Evolutionary conservation across 1,140 invertebrate species (phyloP).

Genomic region (Zaprionus davidi): DNA sequence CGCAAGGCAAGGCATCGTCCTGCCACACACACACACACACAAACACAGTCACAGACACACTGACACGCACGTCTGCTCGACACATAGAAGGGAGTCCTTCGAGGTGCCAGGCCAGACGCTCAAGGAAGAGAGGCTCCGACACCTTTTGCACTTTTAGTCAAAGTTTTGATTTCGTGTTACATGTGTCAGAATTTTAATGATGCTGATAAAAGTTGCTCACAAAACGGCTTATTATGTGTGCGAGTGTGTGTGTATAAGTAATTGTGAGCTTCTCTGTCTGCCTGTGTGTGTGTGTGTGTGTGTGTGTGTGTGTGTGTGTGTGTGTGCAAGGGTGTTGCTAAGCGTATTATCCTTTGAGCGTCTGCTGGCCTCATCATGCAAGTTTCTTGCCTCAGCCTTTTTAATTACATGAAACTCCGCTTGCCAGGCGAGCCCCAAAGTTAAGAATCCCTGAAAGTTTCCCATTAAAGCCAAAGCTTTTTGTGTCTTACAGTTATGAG

Average conservation of each 20-base stretch:
- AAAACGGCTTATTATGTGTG: conserved; percentile 78
- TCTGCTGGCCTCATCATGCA: conserved; percentile 39
- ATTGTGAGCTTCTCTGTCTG: neutral
- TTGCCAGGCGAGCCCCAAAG: conserved; percentile 28
- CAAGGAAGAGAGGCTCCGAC: conserved; percentile 46
- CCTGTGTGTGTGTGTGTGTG: conserved; percentile 25
- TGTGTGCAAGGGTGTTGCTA: conserved; percentile 27
- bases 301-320: conserved; percentile 29
- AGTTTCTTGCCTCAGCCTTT: conserved; percentile 41
- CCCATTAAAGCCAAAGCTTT: conserved; percentile 7
- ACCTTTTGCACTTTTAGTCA: conserved; percentile 81
- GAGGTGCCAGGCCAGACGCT: conserved; percentile 8
- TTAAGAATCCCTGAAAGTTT: conserved; percentile 7
- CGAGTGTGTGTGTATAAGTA: conserved; percentile 34
- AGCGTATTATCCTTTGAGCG: conserved; percentile 73
- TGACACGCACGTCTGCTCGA: conserved; percentile 14
- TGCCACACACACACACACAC: conserved; percentile 28
- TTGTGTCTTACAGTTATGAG: neutral
- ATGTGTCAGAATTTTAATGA: conserved; percentile 83
- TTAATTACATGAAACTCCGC: conserved; percentile 56
- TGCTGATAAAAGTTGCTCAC: conserved; percentile 78
- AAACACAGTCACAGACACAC: neutral
- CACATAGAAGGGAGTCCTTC: neutral
- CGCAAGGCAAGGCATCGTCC: conserved; percentile 36
- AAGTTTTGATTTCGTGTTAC: conserved; percentile 83